Conservation (phyloP, 2,888 invertebrate genomes). For the Orthosia gothica region DNA sequence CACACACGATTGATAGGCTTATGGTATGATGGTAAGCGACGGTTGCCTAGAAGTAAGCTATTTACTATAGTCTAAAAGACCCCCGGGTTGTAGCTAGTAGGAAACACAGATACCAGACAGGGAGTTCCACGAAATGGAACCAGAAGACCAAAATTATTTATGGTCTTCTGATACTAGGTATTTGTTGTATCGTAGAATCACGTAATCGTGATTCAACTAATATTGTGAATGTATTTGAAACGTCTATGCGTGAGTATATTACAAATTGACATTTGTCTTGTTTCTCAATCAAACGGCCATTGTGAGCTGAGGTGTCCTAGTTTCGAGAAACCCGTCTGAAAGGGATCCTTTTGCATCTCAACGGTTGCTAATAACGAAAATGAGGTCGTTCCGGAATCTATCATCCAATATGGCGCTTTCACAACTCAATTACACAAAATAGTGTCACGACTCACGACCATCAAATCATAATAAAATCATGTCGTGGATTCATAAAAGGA, state of each 20-base stretch:
- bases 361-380: not conserved
- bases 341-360: not conserved
- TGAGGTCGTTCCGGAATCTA: conserved; percentile 9
- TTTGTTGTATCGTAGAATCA: not conserved
- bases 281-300: conserved; percentile 10
- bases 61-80: not conserved
- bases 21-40: too few relatives aligned
- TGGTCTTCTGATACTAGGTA: not conserved
- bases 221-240: not conserved
- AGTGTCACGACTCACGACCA: conserved; percentile 40
- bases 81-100: too few relatives aligned
- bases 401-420: conserved; percentile 12
- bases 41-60: too few relatives aligned
- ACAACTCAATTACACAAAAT: conserved; percentile 36
- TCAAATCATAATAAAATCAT: conserved; percentile 49
- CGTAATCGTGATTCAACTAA: not conserved
- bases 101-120: too few relatives aligned
- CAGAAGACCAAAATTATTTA: not conserved
- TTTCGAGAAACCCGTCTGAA: conserved; percentile 14
- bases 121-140: too few relatives aligned
- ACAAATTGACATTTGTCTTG: conserved; percentile 2
- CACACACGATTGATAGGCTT: too few relatives aligned
- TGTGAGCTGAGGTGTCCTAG: conserved; percentile 10
- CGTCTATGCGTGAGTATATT: not conserved
- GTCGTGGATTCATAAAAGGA: conserved; percentile 50